phyloP scores from a whole-genome alignment of 2,888 invertebrate genomes.

The Apodemia zela region DNA sequence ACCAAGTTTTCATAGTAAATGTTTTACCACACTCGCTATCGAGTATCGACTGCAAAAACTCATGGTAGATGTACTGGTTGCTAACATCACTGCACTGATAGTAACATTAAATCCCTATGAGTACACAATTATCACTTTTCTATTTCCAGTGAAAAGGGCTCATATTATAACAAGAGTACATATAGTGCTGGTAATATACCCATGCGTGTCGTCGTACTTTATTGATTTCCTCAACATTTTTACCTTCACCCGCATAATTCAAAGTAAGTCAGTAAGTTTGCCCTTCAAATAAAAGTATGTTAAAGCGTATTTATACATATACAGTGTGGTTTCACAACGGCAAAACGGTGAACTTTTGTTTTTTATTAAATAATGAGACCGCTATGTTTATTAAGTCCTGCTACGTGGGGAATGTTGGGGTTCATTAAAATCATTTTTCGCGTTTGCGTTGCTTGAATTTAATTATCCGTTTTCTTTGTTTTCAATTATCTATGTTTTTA shows the following conservation, averaged over 20 bases:
- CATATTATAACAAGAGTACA: no score
- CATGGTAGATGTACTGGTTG: no score
- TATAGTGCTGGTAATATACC: no score
- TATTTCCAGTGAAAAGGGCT: no score
- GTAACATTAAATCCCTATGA: no score
- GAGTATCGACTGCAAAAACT: no score
- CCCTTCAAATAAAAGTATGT: neutral
- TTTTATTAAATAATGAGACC: constrained; percentile 55
- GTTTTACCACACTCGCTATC: no score
- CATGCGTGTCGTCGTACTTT: no score
- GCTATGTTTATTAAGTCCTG: constrained; percentile 64
- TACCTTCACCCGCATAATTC: neutral
- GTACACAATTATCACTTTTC: no score
- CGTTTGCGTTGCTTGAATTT: constrained; percentile 58
- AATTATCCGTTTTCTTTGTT: constrained; percentile 78
- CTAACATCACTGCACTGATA: no score
- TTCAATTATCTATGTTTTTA: constrained; percentile 53
- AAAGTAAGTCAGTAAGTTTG: neutral
- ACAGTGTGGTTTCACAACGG: neutral
- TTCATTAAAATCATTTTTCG: constrained; percentile 75
- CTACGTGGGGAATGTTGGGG: constrained; percentile 62
- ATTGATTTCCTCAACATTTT: no score
- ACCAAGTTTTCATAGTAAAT: no score
- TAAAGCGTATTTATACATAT: neutral
- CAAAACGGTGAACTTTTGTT: constrained; percentile 22